Conservation (phyloP, 2,888 invertebrate genomes). For the Lepas anatifera region DNA sequence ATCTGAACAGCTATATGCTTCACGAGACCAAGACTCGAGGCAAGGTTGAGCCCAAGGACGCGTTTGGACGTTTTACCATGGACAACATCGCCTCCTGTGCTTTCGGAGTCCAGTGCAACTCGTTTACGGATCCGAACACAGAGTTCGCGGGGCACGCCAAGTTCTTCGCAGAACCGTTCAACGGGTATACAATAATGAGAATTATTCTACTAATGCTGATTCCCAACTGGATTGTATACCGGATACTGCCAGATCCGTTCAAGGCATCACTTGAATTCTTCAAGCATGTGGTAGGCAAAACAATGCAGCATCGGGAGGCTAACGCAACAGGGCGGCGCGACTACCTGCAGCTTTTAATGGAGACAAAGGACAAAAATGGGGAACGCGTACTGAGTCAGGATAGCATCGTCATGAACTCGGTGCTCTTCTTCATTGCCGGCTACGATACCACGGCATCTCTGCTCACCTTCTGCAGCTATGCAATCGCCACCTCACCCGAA, state of each 20-base stretch:
- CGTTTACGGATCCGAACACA: not conserved
- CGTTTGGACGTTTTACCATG: not conserved
- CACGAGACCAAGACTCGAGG: not conserved
- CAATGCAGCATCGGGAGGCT: not conserved
- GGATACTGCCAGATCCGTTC: not conserved
- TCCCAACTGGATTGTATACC: not conserved
- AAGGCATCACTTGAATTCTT: not conserved
- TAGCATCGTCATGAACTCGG: no score
- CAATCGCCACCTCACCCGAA: no score
- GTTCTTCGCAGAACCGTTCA: not conserved
- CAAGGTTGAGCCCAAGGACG: not conserved
- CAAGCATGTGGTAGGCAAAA: not conserved
- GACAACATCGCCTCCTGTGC: slow-evolving; percentile 12
- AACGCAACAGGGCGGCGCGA: not conserved
- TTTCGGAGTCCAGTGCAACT: slow-evolving; percentile 2
- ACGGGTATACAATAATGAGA: not conserved
- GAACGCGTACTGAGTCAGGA: not conserved
- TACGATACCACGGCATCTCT: no score
- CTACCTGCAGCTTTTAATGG: not conserved
- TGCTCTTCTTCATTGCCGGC: no score
- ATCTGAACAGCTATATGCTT: not conserved
- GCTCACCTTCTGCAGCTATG: no score
- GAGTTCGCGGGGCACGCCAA: no score
- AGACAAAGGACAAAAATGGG: not conserved
- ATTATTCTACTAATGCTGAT: not conserved